Conservation (phyloP, 2,888 invertebrate species). For the Thymelicus sylvestris region DNA sequence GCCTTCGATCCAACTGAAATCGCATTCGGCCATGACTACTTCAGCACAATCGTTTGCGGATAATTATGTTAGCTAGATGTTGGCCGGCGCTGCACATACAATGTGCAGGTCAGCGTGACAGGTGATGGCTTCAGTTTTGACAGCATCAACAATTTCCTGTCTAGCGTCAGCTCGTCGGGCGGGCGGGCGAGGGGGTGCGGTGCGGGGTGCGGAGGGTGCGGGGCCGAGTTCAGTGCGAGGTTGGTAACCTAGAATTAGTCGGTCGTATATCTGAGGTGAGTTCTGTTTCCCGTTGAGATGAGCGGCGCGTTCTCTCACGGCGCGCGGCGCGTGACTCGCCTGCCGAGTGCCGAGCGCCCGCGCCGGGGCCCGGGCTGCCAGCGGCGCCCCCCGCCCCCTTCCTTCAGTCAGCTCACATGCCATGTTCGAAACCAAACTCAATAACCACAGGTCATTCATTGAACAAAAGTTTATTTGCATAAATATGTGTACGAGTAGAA, state of each 20-base stretch:
- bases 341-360: conserved; percentile 40
- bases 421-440: not conserved
- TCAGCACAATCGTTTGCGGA: no score
- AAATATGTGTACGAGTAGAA: not conserved
- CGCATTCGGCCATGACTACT: no score
- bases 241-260: conserved; percentile 33
- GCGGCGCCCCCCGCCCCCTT: not conserved
- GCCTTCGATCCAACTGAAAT: not conserved
- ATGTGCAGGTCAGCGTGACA: not conserved
- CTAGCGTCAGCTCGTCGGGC: conserved; percentile 21
- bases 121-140: conserved; percentile 18
- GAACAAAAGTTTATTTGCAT: not conserved
- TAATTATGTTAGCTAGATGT: no score
- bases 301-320: conserved; percentile 47
- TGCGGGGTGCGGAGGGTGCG: not conserved
- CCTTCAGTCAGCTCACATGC: not conserved
- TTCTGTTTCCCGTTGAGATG: conserved; percentile 41
- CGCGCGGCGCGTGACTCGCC: conserved; percentile 45
- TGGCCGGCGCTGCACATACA: no score
- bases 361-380: conserved; percentile 3
- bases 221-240: conserved; percentile 27
- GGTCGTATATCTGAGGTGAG: conserved; percentile 30
- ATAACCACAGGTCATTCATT: not conserved
- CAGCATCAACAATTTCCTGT: conserved; percentile 25
- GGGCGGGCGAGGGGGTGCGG: no score